A percentile compares a stretch with the other conserved stretches of the same genome.
Conservation (phyloP, 2,888 invertebrate species). For the Lissonota sp. region DNA sequence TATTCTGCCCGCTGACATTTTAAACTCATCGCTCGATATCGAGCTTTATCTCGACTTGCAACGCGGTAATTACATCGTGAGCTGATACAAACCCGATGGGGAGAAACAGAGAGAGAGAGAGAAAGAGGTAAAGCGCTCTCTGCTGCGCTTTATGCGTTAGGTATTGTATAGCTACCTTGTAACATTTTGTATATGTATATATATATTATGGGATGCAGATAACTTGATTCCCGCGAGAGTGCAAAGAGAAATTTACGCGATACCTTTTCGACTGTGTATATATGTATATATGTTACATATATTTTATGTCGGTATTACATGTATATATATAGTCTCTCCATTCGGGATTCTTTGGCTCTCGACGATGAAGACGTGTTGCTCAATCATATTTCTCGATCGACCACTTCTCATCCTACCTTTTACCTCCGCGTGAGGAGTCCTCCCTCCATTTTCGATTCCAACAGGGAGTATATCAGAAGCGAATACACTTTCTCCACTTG, state of each 20-base stretch:
- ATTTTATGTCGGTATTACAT: too few species aligned
- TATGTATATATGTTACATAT: background rate
- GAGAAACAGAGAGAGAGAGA: conserved; percentile 25
- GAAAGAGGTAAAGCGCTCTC: background rate
- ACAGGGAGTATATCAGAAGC: conserved; percentile 24
- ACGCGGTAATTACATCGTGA: conserved; percentile 67
- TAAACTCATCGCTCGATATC: conserved; percentile 68
- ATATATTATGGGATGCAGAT: conserved; percentile 8
- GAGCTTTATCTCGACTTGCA: conserved; percentile 67
- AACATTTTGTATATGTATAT: conserved; percentile 17
- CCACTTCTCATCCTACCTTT: conserved; percentile 47
- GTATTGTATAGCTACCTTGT: conserved; percentile 34
- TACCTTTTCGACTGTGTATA: conserved; percentile 10
- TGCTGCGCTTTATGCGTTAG: conserved; percentile 47
- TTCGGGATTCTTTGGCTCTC: conserved; percentile 40
- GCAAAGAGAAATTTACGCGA: conserved; percentile 42
- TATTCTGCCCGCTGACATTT: conserved; percentile 63
- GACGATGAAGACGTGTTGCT: conserved; percentile 62
- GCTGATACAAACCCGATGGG: conserved; percentile 60
- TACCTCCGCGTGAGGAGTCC: conserved; percentile 3
- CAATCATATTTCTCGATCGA: conserved; percentile 64
- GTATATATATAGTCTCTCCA: conserved; percentile 6
- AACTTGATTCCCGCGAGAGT: conserved; percentile 34
- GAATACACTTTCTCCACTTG: conserved; percentile 59
- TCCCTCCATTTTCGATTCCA: conserved; percentile 40